Conservation (phyloP, 1,140 invertebrate species). For the Brachystomella parvula region DNA sequence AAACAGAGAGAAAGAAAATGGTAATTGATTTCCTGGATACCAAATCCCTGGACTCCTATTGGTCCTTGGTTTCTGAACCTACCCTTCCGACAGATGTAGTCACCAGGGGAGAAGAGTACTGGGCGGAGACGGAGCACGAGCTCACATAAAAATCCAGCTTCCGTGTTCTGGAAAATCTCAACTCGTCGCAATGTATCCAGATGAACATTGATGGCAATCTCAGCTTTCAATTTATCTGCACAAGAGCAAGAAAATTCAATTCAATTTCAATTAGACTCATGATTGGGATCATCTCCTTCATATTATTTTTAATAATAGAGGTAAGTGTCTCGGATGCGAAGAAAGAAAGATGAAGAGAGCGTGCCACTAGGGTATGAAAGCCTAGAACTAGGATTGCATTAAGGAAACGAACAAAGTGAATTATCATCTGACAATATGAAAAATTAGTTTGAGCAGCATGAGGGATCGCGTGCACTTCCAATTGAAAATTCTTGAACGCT, state of each 20-base stretch:
- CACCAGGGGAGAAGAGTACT: constrained; percentile 93
- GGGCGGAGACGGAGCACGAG: constrained; percentile 86
- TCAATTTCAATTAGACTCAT: neutral
- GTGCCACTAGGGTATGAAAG: no score
- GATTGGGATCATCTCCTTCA: no score
- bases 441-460: no score
- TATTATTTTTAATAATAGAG: no score
- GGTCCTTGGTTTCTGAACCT: constrained; percentile 38
- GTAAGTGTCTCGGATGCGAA: no score
- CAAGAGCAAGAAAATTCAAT: constrained; percentile 21
- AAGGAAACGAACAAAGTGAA: no score
- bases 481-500: no score
- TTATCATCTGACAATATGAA: no score
- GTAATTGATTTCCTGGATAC: neutral
- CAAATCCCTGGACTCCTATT: neutral
- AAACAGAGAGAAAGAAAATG: constrained; percentile 26
- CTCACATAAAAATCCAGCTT: constrained; percentile 96
- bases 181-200: constrained; percentile 94
- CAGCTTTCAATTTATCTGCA: constrained; percentile 91
- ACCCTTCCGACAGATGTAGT: constrained; percentile 99
- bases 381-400: no score
- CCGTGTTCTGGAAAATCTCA: constrained; percentile 98
- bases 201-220: constrained; percentile 98
- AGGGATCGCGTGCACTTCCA: no score
- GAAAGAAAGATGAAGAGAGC: no score